Evolutionary conservation across 2,113 vertebrate genomes (phyloP), one percentile per base, ranked within the genome.

Genomic region (Amphiprion percula): DNA sequence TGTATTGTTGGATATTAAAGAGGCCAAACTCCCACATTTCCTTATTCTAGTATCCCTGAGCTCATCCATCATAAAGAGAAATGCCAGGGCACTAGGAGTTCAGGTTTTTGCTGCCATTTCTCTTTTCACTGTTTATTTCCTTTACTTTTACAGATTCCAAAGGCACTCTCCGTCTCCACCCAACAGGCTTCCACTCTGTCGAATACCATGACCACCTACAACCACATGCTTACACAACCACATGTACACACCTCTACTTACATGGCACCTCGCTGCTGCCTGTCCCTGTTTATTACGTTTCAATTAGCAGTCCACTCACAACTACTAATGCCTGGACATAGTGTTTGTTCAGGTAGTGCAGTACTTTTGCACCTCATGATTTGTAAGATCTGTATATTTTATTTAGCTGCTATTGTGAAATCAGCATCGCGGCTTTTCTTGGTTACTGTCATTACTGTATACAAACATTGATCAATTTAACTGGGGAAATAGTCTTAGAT

Each of bases 31-130:
- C 77, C 81, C 58, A 55, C 81, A 58, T 78, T 82, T 85, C 70
- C 65, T 67, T 68, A 59, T 83, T 81, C 61, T 77, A 65, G 23
- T 61, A 80, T 87, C 74, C 70, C 69, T 70, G 52, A 78, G 72
- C 85, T 87, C 90, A 91, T 93, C 87, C 79, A 91, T 94, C 90
- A 93, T 70, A 69, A 75, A 84, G 90, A 91, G 79, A 90, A 90
- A 88, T 87, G 56, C 86, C 89, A 90, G 90, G 83, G 79, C 88
- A 80, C 77, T 41, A 26, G 54, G 72, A 91, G 91, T 90, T 92
- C 89, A 91, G 74, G 47, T 69, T 90, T 83, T 65, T 61, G 46
- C 83, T 82, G 80, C 87, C 74, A 91, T 91, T 90, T 92, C 70
- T 91, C 83, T 88, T 88, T 83, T 90, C 30, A 66, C 56, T 87